Base-by-base conservation (phyloP, 2,113 vertebrate genomes). In the Microcebus ravelobensis region DNA sequence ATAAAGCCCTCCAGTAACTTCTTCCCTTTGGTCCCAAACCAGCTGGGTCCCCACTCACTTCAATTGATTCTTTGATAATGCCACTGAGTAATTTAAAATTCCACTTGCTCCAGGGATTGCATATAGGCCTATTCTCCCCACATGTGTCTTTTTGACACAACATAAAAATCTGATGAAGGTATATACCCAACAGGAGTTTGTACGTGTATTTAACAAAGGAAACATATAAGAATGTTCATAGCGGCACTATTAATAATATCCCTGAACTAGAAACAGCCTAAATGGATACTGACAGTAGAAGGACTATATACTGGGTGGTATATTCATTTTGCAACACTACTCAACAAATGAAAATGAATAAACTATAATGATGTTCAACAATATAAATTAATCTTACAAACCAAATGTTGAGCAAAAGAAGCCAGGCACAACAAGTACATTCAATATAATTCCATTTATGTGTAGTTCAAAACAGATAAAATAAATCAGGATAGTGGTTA, bases 301-400 rank as follows among this genome's bases (percentile, higher is more conserved):
- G 8, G 52, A 52, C 11, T 11, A 86, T 29, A n/a, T 31, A 36
- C 1, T 25, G 0, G 17, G 31, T 4, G 3, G 6, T n/a, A 18
- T 36, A 31, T 70, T 63, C 61, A 20, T 52, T 71, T 45, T 31
- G 63, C 45, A 79, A 55, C 36, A 48, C 73, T 63, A 45, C 25
- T 85, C n/a, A 77, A 36, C 13, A 45, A 36, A n/a, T 23, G 39
- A 42, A 27, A 50, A 71, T 39, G 31, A 81, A 45, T 77, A 65
- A 92, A 86, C 29, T 92, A 79, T 29, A 91, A 57, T 71, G n/a
- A 52, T 63, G 34, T 57, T 8, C 55, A 84, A 63, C 29, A 57
- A 48, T 27, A 48, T 4, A 25, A 23, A 61, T 61, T 3, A 83
- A 82, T 71, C 70, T 83, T 31, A 63, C 9, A 36, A 88, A 94